Base-by-base conservation (phyloP, 2,888 invertebrate species). In the Chrysotoxum bicinctum region DNA sequence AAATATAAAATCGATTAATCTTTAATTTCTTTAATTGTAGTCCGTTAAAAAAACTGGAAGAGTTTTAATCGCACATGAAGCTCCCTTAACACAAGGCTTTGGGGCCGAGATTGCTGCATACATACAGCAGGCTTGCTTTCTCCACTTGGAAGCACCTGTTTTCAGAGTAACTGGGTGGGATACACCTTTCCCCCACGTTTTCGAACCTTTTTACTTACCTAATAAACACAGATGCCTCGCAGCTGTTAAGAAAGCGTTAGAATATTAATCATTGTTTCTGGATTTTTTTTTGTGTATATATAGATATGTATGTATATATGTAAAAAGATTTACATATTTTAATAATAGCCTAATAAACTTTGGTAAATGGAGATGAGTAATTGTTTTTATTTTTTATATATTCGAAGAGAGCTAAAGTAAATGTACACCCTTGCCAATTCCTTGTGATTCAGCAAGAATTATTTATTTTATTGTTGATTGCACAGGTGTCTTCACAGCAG, bases 181-280 rank as follows among this genome's bases (percentile, higher is more conserved):
- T 93, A 97, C 98, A 3, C 99, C 99, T 12, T 99, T 99, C 93
- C 98, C 99, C 6, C 98, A 98, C 92, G 95, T 98, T 60, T 98
- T 96, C 92, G 99, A 99, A 92, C 96, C 97, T 0, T 97, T 99
- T 93, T 99, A 99, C 93, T 92, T 99, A 88, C 99, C 99, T 0
- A 97, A 97, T 91, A 97, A 96, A 91, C 97, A 97, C 96, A 94
- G 98, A 66, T 98, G 98, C 90, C 93, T 97, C 81, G 95, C 97
- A 75, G 97, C 96, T 0, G 93, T 99, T 52, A 94, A 95, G 87
- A 94, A 95, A 76, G 92, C 96, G 0, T 90, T 98, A 1, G 93
- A 96, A 85, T 99, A 96, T 91, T 96, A 91, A 94, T 66, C 5
- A 54, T 26, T 30, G 16, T 26, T 52, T 30, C 12, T 43, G 54